Base-by-base conservation (phyloP, 2,113 vertebrate genomes). In the Rhegmatorhina hoffmannsi region DNA sequence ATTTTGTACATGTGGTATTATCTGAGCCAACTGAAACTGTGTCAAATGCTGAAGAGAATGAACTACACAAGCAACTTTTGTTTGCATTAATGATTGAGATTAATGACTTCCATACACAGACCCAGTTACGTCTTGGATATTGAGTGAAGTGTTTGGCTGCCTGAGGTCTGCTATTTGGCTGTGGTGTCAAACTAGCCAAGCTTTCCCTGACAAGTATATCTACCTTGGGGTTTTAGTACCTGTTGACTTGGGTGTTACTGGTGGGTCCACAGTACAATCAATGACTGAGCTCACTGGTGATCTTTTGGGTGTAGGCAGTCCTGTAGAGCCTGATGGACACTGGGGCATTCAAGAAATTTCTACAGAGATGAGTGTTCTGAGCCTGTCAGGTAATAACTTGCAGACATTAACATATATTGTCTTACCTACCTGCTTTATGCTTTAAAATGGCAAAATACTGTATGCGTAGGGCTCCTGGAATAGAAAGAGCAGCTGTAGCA, bases 321-420 rank as follows among this genome's bases (percentile, higher is more conserved):
- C 11, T 68, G 15, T 52, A 8, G 17, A 34, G 67, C 29, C 33
- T 73, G 64, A 15, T 49, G 59, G 59, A 80, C 20, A 6, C 10
- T 58, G 47, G 23, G 4, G 6, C 29, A 52, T 8, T 70, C n/a
- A 47, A 26, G 47, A 75, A 26, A 6, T 43, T 82, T 25, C 46
- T 89, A 1, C 0, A 1, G 46, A 60, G 31, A 9, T 74, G 14
- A 21, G 10, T 44, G 10, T 89, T 91, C 15, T 38, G 33, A 73
- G 12, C 5, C 67, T 89, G n/a, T 21, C 40, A 69, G 69, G 31
- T 70, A 77, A 38, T 58, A 50, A 11, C 64, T 53, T 6, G 3
- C 29, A 24, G 58, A 26, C 5, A 33, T 63, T 40, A 55, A 16
- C 13, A 10, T 9, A 1, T n/a, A 0, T 0, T 2, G 0, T 31